Percentiles rank a stretch among this genome's conserved stretches.
Evolutionary conservation across 2,797 vertebrate species (phyloP).

Genomic region (Coreius guichenoti): DNA sequence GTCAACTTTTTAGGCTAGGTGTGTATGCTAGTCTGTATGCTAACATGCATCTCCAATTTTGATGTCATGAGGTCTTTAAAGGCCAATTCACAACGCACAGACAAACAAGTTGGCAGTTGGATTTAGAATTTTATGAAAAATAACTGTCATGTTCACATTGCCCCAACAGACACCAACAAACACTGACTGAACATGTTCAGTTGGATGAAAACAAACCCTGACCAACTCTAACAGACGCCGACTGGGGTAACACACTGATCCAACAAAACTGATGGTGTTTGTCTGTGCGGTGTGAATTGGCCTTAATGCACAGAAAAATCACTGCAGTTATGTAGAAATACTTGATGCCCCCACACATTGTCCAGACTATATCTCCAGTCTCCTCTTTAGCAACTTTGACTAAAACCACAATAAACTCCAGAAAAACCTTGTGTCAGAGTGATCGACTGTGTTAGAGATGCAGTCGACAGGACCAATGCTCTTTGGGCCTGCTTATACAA

Average conservation of each 20-base stretch:
- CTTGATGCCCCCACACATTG: not conserved
- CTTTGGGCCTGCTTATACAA: slow-evolving; percentile 50
- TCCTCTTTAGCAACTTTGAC: not conserved
- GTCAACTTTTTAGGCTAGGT: not conserved
- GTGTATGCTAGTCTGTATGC: not conserved
- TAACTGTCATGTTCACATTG: too few relatives aligned
- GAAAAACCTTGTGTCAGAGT: slow-evolving; percentile 38
- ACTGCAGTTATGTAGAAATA: not conserved
- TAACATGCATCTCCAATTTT: not conserved
- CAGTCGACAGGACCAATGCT: slow-evolving; percentile 49
- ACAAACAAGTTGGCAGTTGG: too few relatives aligned
- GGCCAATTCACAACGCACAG: too few relatives aligned
- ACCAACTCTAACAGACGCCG: too few relatives aligned
- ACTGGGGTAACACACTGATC: too few relatives aligned
- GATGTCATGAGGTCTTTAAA: not conserved
- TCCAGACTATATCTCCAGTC: not conserved
- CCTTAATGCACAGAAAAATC: not conserved
- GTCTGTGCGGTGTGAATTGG: too few relatives aligned
- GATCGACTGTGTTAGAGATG: slow-evolving; percentile 43
- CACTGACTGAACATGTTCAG: too few relatives aligned
- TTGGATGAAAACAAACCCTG: too few relatives aligned
- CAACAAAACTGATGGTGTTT: too few relatives aligned
- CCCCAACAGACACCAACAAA: too few relatives aligned
- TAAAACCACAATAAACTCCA: slow-evolving; percentile 36
- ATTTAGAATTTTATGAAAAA: too few relatives aligned